Conservation (phyloP, 2,888 invertebrate genomes). For the Agonopterix heracliana region DNA sequence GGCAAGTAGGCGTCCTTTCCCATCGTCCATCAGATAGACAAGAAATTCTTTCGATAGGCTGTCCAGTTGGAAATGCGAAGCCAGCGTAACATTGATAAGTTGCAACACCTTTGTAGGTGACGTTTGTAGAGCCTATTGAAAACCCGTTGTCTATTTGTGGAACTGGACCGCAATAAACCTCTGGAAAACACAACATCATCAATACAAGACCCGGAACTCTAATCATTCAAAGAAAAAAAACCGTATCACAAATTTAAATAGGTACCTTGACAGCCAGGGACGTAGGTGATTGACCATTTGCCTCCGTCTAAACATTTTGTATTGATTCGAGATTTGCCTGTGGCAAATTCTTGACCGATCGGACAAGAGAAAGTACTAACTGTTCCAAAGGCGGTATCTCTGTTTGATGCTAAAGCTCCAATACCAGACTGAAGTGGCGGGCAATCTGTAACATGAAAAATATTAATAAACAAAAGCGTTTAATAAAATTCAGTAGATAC, state of each 20-base stretch:
- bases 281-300: constrained; percentile 93
- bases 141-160: constrained; percentile 99
- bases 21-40: constrained; percentile 93
- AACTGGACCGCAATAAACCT: constrained; percentile 97
- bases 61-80: constrained; percentile 92
- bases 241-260: constrained; percentile 11
- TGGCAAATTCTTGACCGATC: constrained; percentile 94
- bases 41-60: constrained; percentile 91
- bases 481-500: no score
- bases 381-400: constrained; percentile 95
- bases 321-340: constrained; percentile 88
- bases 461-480: constrained; percentile 3
- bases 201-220: background rate
- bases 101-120: constrained; percentile 94
- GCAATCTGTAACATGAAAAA: constrained; percentile 79
- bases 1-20: constrained; percentile 94
- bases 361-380: constrained; percentile 94
- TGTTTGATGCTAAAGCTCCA: constrained; percentile 92
- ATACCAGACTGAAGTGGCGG: constrained; percentile 88
- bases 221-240: background rate
- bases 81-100: constrained; percentile 98
- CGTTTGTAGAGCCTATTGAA: constrained; percentile 96
- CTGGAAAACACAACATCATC: constrained; percentile 47
- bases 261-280: constrained; percentile 96
- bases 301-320: constrained; percentile 93